Base-by-base conservation (phyloP, 2,797 vertebrate species). In the Adrianichthys oophorus region DNA sequence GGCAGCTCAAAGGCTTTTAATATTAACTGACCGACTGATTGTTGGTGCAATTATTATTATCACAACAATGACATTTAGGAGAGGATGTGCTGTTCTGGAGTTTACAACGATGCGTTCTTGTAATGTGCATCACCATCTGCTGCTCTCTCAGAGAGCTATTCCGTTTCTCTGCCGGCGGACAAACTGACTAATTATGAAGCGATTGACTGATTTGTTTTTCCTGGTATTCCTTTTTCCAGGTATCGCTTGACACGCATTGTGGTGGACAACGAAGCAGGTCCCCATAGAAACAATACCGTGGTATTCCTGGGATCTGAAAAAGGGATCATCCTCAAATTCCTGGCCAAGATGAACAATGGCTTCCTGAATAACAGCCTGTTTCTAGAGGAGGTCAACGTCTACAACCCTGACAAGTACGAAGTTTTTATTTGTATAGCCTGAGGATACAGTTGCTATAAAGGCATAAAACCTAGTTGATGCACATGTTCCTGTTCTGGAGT, bases 291-390 rank as follows among this genome's bases (percentile, higher is more conserved):
- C 85, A 93, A 97, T 78, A 99, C 97, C 0, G 95, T 99, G 53
- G 95, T 99, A 82, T 99, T 97, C 86, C 89, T 99, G 87, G 98
- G 97, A 60, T 99, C 98, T 0, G 98, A 99, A 84, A 97, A 94
- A 73, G 98, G 98, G 79, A 95, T 99, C 84, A 91, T 99, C 79
- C 90, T 99, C 79, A 99, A 99, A 87, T 98, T 99, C 83, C 88
- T 99, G 89, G 96, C 96, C 78, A 94, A 93, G 79, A 94, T 94
- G 87, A 94, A 88, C 87, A 94, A 87, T n/a, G 95, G 95, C 79
- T 92, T 96, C 80, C 93, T 98, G 73, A 98, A 96, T 59, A 95
- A 98, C 74, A 98, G 97, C 87, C 92, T 99, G 79, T 98, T 99
- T 76, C 91, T 99, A 90, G 98, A 99, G 89, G 96, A 99, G 89